phyloP scores from a whole-genome alignment of 92 coral and sea anemone species.

The Virgularia gustaviana region DNA sequence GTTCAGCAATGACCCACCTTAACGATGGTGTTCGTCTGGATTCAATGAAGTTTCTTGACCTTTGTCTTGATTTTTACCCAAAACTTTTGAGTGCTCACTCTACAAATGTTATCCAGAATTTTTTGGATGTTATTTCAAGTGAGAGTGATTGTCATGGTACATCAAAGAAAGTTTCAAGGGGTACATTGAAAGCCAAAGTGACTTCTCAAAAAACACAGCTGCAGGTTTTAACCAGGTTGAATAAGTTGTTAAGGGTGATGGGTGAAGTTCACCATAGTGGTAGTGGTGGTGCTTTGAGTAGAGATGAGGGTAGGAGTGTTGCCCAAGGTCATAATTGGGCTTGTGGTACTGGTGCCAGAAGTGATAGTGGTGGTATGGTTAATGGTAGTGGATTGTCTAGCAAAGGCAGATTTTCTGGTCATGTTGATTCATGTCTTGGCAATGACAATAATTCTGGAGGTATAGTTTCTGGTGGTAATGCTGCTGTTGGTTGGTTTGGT shows the following conservation, averaged over 20 bases:
- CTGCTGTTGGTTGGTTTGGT: no score
- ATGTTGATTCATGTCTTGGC: no score
- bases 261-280: constrained; percentile 20
- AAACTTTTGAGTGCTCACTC: constrained; percentile 55
- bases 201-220: constrained; percentile 72
- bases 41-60: constrained; percentile 70
- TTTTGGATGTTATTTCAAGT: constrained; percentile 63
- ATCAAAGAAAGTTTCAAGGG: constrained; percentile 21
- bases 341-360: no score
- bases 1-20: constrained; percentile 94
- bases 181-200: constrained; percentile 80
- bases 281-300: neutral
- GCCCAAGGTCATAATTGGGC: no score
- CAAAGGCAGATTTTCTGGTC: no score
- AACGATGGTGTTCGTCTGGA: constrained; percentile 81
- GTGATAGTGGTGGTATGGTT: no score
- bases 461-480: no score
- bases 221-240: constrained; percentile 48
- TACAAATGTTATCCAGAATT: constrained; percentile 63
- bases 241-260: constrained; percentile 51
- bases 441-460: no score
- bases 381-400: no score
- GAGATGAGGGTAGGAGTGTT: no score
- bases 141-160: constrained; percentile 42
- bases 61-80: constrained; percentile 67